These are phyloP conservation scores for Morone chrysops DNA, from an alignment of 2,113 vertebrate genomes.

Conservation along the genomic window DNA sequence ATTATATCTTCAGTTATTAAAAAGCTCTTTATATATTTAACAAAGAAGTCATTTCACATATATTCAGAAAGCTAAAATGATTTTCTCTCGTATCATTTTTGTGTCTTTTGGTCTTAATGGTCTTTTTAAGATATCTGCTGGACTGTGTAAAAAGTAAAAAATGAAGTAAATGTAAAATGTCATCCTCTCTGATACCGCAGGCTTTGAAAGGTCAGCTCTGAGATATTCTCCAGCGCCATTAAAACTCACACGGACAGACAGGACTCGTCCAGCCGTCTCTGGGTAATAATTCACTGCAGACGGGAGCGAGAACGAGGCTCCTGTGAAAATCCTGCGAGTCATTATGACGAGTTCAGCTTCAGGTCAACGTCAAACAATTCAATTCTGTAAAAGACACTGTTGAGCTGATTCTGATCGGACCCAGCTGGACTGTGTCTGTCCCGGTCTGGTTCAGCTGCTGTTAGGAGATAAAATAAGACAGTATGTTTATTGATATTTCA, in stretches of 20 bases:
- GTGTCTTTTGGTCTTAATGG: neutral
- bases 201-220: constrained; percentile 8
- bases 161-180: constrained; percentile 6
- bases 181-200: neutral
- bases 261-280: neutral
- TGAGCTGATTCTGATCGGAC: no score
- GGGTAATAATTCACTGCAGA: neutral
- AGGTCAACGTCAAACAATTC: no score
- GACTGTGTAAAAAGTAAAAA: neutral
- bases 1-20: neutral
- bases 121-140: neutral
- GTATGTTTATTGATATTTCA: no score
- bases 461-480: no score
- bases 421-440: no score
- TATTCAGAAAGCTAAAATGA: neutral
- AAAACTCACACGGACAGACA: neutral
- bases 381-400: no score
- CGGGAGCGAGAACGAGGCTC: neutral
- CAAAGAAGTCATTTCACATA: neutral
- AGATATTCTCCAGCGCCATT: neutral
- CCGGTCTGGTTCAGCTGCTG: no score
- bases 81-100: neutral
- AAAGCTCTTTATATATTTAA: neutral
- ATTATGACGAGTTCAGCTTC: neutral
- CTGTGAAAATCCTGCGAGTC: neutral